Evolutionary conservation across 1,140 invertebrate species (phyloP), one percentile per base, ranked within the genome.

Genomic region (Bombus cullumanus): DNA sequence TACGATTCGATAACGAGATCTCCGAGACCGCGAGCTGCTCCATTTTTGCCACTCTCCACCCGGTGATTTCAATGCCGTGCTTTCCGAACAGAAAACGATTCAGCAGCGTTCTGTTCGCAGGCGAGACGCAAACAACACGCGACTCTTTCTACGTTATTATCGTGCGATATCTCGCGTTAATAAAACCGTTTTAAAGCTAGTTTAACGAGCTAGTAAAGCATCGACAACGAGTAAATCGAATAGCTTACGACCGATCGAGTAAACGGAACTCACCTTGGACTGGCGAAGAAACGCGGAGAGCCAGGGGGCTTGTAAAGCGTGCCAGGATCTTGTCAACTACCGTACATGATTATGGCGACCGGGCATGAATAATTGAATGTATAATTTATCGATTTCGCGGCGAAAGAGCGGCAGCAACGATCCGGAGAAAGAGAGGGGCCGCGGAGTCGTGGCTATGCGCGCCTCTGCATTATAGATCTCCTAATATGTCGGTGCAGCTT

Each of bases 311-410:
- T 81, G 86, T 91, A 91, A 90, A 92, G 88, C 90, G 89, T 89
- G 90, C 91, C 90, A 90, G 92, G 89, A 93, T 93, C 92, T 93
- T 93, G 93, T 94, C 93, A 94, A 94, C 91, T 90, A 91, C 90
- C 91, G 88, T 90, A 86, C 93, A 91, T 90, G 92, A 93, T 93
- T 94, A 93, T 91, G 91, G 86, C 92, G 91, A 88, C 81, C 86
- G 91, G 86, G 89, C 91, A 92, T 94, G 92, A 94, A 94, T 94
- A 94, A 94, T 93, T 91, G 87, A 92, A 93, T 92, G 91, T 91
- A 93, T 94, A 93, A 94, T 94, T 93, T 92, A 94, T 94, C 90
- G 86, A 91, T 91, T 91, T 90, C 69, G 79, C 87, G 83, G 86
- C 83, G 81, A 90, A 91, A 88, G 87, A 90, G 83, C 75, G 18